These are phyloP conservation scores for Brassicogethes aeneus DNA, from an alignment of 2,888 invertebrate genomes.

Conservation along the genomic window DNA sequence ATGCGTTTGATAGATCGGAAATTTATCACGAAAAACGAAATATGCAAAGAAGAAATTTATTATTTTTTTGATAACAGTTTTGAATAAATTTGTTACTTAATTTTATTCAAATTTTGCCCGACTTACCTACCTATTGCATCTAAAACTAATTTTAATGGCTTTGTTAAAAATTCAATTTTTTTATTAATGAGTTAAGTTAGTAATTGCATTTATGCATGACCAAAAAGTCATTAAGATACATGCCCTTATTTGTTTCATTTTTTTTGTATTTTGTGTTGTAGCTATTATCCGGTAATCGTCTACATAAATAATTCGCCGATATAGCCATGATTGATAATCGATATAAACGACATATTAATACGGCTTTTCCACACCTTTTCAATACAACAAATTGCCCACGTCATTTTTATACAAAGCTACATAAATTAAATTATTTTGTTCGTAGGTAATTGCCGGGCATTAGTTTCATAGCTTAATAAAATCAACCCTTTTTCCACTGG, in stretches of 20 bases:
- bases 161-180: too few species aligned
- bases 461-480: too few species aligned
- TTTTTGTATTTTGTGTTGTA: conserved; percentile 16
- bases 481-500: too few species aligned
- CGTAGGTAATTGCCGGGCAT: too few species aligned
- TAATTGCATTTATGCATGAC: conserved; percentile 24
- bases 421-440: too few species aligned
- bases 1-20: not conserved
- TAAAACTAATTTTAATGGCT: too few species aligned
- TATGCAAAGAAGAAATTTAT: not conserved
- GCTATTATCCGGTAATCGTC: conserved; percentile 26
- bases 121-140: too few species aligned
- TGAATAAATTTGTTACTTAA: not conserved
- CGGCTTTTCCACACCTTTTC: conserved; percentile 31
- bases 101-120: too few species aligned
- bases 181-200: conserved; percentile 2
- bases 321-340: conserved; percentile 35
- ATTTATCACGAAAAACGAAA: too few species aligned
- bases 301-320: conserved; percentile 25
- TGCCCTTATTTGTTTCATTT: conserved; percentile 20
- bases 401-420: too few species aligned
- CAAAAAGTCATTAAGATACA: conserved; percentile 19
- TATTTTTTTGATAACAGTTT: not conserved
- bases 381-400: not conserved
- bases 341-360: conserved; percentile 40